These are phyloP conservation scores for Tipula confusa DNA, from an alignment of 2,888 invertebrate genomes.

Conservation along the genomic window DNA sequence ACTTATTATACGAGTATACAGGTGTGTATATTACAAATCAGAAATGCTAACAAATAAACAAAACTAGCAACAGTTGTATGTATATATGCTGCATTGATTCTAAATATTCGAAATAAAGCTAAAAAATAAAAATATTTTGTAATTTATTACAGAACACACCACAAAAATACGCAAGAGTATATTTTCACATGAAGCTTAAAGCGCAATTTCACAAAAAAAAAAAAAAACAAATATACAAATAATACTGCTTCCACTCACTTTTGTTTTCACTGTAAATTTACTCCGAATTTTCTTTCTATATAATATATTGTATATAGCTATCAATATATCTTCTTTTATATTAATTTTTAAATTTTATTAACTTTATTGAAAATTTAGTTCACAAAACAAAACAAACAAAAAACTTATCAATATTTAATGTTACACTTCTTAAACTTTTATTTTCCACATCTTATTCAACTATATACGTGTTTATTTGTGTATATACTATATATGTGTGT, in stretches of 20 bases:
- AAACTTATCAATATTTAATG: not conserved
- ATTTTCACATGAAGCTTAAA: conserved; percentile 12
- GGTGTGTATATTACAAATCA: not conserved
- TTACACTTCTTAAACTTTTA: not conserved
- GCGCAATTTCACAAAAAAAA: not conserved
- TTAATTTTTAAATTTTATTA: conserved; percentile 25
- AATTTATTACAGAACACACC: not conserved
- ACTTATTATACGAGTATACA: not conserved
- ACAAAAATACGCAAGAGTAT: not conserved
- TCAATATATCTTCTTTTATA: not conserved
- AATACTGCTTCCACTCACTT: conserved; percentile 12
- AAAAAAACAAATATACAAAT: not conserved
- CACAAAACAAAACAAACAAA: not conserved
- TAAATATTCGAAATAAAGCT: not conserved
- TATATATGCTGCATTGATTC: too few relatives aligned
- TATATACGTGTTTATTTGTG: not conserved
- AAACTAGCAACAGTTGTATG: conserved; percentile 3
- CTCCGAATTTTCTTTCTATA: not conserved
- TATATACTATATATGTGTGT: not conserved
- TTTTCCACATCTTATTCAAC: not conserved
- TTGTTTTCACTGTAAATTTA: not conserved
- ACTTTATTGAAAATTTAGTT: not conserved
- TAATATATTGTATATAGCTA: too few relatives aligned
- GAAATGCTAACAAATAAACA: not conserved
- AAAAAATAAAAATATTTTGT: not conserved